A percentile compares a stretch with the other conserved stretches of the same genome.
Evolutionary conservation across 2,113 vertebrate species (phyloP).

Genomic region (Brachyistius frenatus): DNA sequence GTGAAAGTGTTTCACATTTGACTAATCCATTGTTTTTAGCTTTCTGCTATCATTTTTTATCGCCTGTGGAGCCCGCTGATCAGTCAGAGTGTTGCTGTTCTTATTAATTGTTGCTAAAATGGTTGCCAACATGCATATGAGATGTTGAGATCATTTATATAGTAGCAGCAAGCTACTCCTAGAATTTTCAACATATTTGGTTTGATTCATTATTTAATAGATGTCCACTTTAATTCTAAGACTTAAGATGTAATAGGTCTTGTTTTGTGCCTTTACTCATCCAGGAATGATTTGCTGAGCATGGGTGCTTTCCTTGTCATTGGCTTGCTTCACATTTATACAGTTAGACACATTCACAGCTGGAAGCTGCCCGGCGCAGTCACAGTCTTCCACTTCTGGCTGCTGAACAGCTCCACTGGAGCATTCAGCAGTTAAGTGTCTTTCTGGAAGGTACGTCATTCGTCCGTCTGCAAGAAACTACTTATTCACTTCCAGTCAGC

Average conservation of each 20-base stretch:
- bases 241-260: background rate
- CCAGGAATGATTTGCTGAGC: conserved; percentile 40
- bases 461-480: conserved; percentile 36
- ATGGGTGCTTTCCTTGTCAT: conserved; percentile 44
- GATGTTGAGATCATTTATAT: background rate
- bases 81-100: conserved; percentile 16
- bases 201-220: conserved; percentile 1
- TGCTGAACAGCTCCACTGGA: conserved; percentile 72
- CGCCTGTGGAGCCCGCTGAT: conserved; percentile 36
- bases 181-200: background rate
- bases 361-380: conserved; percentile 61
- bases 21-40: conserved; percentile 40
- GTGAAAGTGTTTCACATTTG: conserved; percentile 52
- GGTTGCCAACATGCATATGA: background rate
- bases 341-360: conserved; percentile 69
- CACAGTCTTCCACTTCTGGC: conserved; percentile 48
- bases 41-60: conserved; percentile 33
- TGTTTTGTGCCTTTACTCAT: conserved; percentile 1
- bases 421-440: conserved; percentile 71
- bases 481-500: conserved; percentile 47
- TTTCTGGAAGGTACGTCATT: conserved; percentile 58
- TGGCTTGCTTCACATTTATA: conserved; percentile 59
- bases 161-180: background rate
- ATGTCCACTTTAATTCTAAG: background rate
- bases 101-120: background rate